Evolutionary conservation across 1,140 invertebrate genomes (phyloP).

Genomic region (Lethrus apterus): DNA sequence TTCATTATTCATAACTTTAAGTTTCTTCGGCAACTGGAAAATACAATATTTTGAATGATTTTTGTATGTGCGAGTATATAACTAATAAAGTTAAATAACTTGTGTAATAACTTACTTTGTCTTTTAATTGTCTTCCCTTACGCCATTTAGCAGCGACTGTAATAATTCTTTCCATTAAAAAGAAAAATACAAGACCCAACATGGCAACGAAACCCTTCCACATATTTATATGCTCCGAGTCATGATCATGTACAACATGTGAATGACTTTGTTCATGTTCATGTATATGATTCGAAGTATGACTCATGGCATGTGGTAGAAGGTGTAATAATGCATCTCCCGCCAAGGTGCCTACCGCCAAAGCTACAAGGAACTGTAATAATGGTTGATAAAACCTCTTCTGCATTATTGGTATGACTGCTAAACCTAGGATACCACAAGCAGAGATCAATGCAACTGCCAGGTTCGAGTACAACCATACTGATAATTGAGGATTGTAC

Average conservation of each 20-base stretch:
- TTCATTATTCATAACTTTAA: slow-evolving; percentile 19
- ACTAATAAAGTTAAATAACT: too few relatives aligned
- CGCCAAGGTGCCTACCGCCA: slow-evolving; percentile 81
- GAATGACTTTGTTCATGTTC: slow-evolving; percentile 26
- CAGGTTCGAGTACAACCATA: slow-evolving; percentile 71
- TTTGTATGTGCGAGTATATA: neutral
- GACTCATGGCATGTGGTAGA: slow-evolving; percentile 81
- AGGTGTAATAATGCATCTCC: slow-evolving; percentile 90
- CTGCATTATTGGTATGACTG: slow-evolving; percentile 84
- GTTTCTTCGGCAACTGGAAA: slow-evolving; percentile 25
- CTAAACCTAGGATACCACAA: slow-evolving; percentile 74
- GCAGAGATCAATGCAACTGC: slow-evolving; percentile 78
- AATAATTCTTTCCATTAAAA: slow-evolving; percentile 75
- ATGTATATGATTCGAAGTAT: slow-evolving; percentile 32
- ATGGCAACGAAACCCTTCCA: slow-evolving; percentile 79
- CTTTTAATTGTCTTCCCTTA: slow-evolving; percentile 54
- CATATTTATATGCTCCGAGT: slow-evolving; percentile 51
- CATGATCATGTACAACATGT: slow-evolving; percentile 43
- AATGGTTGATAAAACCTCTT: slow-evolving; percentile 84
- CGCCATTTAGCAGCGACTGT: slow-evolving; percentile 73
- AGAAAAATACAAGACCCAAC: slow-evolving; percentile 78
- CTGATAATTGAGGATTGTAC: neutral
- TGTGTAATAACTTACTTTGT: slow-evolving; percentile 37
- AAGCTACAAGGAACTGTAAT: slow-evolving; percentile 83
- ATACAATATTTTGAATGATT: neutral